A percentile compares a stretch with the other conserved stretches of the same genome.
phyloP scores from a whole-genome alignment of 2,888 invertebrate genomes.

The Leuctra nigra region DNA sequence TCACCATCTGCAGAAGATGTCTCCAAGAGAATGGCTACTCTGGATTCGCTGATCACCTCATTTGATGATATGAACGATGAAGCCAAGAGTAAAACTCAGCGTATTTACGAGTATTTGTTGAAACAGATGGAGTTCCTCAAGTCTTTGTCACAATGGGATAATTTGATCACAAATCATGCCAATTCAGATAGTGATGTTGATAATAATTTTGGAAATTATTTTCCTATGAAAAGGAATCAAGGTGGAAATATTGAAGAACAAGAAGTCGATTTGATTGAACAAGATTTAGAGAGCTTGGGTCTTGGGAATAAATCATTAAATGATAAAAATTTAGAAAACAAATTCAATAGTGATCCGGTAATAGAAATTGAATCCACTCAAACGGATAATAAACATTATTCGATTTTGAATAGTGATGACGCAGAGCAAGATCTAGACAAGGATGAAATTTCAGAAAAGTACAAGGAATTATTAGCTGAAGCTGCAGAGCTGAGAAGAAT shows the following conservation, averaged over 20 bases:
- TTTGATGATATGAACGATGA: background rate
- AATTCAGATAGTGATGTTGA: background rate
- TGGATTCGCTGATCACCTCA: background rate
- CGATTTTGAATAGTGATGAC: too few relatives aligned
- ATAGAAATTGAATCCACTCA: too few relatives aligned
- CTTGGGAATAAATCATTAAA: background rate
- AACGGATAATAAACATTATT: too few relatives aligned
- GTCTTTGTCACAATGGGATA: background rate
- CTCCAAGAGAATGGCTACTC: background rate
- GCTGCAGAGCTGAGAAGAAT: background rate
- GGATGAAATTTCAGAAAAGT: background rate
- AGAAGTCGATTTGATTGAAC: background rate
- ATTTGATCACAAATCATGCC: too few relatives aligned
- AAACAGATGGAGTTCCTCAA: background rate
- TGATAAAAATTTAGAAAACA: background rate
- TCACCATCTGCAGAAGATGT: background rate
- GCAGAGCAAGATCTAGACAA: too few relatives aligned
- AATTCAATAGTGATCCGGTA: background rate
- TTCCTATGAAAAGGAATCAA: too few relatives aligned
- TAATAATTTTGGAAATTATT: too few relatives aligned
- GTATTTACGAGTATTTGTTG: background rate
- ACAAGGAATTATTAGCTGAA: background rate
- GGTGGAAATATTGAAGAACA: background rate
- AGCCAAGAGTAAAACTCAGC: background rate
- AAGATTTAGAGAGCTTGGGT: background rate